Base-by-base conservation (phyloP, 2,888 invertebrate genomes). In the Diaprepes abbreviatus region DNA sequence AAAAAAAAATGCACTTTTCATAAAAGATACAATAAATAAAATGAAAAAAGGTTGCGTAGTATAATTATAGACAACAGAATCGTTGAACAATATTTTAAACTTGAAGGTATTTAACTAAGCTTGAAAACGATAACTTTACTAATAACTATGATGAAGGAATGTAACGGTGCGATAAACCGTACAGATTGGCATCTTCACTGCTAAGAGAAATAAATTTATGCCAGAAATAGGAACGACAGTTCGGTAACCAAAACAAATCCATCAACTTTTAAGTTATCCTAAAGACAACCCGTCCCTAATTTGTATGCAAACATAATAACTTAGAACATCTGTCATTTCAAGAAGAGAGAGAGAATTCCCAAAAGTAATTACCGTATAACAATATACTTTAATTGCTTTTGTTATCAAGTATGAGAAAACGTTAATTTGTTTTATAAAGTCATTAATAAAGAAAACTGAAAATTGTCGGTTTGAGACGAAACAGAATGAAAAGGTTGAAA, bases 381-480 rank as follows among this genome's bases (percentile, higher is more conserved):
- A 65, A 65, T 57, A 65, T 65, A 65, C 57, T 65, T 55, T 65
- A 55, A 65, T 65, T 65, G 57, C 57, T 65, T 65, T 65, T 54
- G 40, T 65, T 40, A 54, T 54, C 36, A 45, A 55, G 65, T 40
- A 54, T 33, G 65, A 45, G 31, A 43, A 43, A 9, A 12, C 65
- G 55, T 65, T 57, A 65, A 55, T 65, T 65, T 65, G 55, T 65
- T 65, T 52, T 43, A 65, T 57, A 65, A 48, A 48, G 48, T 14
- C 48, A 48, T 48, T 48, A 48, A 48, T 48, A 48, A 48, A 48
- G 48, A 48, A 48, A 48, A 48, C 48, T 28, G 14, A 48, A 24
- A 24, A 48, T 48, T 28, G 48, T 48, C 28, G 19, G 48, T 48
- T 24, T 28, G 4, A 10, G 28, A 28, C 12, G 28, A 48, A 28